A percentile compares a stretch with the other conserved stretches of the same genome.
These are phyloP conservation scores for Aphelinus certus DNA, from an alignment of 1,140 invertebrate species.

Conservation along the genomic window DNA sequence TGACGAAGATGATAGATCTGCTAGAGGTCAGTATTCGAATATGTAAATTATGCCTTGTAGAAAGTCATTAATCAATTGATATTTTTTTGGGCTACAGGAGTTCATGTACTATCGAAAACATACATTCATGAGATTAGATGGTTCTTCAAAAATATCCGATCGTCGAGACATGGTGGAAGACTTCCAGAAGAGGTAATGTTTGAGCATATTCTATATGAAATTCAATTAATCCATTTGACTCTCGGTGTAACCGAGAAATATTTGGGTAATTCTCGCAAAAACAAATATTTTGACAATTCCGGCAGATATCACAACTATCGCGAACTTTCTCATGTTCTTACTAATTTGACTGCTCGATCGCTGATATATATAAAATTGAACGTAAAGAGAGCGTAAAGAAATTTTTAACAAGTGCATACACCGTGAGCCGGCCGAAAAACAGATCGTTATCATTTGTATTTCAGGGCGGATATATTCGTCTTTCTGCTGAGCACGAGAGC, in stretches of 20 bases:
- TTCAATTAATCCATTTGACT: too few relatives aligned
- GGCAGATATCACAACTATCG: too few relatives aligned
- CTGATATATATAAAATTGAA: too few relatives aligned
- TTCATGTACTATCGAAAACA: constrained; percentile 94
- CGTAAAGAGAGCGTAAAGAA: background rate
- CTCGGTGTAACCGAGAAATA: too few relatives aligned
- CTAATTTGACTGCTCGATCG: too few relatives aligned
- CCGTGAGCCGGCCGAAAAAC: background rate
- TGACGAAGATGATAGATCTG: constrained; percentile 97
- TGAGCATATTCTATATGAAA: background rate
- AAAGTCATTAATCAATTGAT: background rate
- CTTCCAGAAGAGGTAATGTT: constrained; percentile 78
- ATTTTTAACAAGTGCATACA: background rate
- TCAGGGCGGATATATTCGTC: constrained; percentile 90
- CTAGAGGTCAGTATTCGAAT: constrained; percentile 78
- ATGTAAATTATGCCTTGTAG: constrained; percentile 5
- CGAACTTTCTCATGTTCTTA: too few relatives aligned
- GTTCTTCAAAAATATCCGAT: constrained; percentile 92
- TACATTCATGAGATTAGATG: constrained; percentile 91
- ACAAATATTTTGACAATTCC: too few relatives aligned
- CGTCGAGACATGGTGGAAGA: constrained; percentile 92
- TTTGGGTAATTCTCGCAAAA: too few relatives aligned
- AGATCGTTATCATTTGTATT: constrained; percentile 45
- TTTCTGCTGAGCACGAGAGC: constrained; percentile 96
- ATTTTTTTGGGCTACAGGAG: constrained; percentile 69